Percentiles rank a stretch among this genome's conserved stretches.
Evolutionary conservation across 2,797 vertebrate genomes (phyloP).

Genomic region (Paratrypauchen microcephalus): DNA sequence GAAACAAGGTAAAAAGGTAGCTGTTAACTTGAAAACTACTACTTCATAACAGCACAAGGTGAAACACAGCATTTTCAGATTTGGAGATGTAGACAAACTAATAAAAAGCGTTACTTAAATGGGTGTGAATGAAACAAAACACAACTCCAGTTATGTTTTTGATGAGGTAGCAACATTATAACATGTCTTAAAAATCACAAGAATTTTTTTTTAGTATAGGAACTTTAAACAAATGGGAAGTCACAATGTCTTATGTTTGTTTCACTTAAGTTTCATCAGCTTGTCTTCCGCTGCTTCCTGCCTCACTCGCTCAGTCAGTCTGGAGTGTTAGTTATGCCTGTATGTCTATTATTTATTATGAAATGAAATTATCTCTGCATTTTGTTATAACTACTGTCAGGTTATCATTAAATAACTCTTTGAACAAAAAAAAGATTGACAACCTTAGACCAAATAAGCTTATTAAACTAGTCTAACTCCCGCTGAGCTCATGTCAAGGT

Average conservation of each 20-base stretch:
- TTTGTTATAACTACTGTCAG: conserved; percentile 11
- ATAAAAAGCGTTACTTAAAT: too few species aligned
- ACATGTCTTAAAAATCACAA: background rate
- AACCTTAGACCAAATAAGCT: conserved; percentile 1
- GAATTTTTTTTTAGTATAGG: background rate
- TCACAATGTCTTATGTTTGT: conserved; percentile 51
- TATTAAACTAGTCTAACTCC: conserved; percentile 8
- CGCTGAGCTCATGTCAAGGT: background rate
- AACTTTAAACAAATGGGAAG: conserved; percentile 48
- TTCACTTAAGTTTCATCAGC: conserved; percentile 78
- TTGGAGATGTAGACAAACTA: too few species aligned
- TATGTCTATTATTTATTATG: conserved; percentile 45
- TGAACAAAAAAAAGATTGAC: background rate
- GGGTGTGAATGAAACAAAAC: too few species aligned
- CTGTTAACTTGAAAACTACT: too few species aligned
- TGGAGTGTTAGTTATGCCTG: conserved; percentile 27
- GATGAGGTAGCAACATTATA: too few species aligned
- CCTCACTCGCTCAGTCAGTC: conserved; percentile 24
- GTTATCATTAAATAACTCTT: conserved; percentile 7
- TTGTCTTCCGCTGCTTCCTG: conserved; percentile 12
- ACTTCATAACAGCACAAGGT: too few species aligned
- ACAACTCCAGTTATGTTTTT: too few species aligned
- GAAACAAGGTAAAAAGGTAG: too few species aligned
- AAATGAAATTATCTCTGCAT: conserved; percentile 29
- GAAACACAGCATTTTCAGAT: too few species aligned